phyloP scores from a whole-genome alignment of 92 coral and sea anemone species.

The Plumapathes pennacea region DNA sequence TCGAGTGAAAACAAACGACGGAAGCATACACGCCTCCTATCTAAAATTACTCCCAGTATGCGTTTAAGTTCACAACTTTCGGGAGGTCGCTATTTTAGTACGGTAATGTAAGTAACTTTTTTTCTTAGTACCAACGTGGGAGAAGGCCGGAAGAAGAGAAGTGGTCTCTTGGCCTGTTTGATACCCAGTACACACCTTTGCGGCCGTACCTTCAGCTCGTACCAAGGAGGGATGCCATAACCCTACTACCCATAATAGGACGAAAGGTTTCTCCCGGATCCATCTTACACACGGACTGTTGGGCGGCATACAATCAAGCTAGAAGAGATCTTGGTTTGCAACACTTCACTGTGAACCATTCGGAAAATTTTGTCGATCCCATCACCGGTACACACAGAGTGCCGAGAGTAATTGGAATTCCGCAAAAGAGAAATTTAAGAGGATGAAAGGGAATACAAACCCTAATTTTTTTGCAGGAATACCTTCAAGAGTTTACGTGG shows the following conservation, averaged over 20 bases:
- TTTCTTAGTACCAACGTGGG: conserved; percentile 40
- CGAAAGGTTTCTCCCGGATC: conserved; percentile 34
- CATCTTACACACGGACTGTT: conserved; percentile 21
- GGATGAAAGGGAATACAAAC: conserved; percentile 10
- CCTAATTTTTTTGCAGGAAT: neutral
- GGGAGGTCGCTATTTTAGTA: too few species aligned
- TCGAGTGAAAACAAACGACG: too few species aligned
- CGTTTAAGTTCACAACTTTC: too few species aligned
- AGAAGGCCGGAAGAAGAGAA: conserved; percentile 39
- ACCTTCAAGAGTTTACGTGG: conserved; percentile 20
- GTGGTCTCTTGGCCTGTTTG: conserved; percentile 44
- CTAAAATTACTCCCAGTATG: too few species aligned
- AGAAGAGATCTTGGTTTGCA: conserved; percentile 23
- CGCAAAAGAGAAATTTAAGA: conserved; percentile 15
- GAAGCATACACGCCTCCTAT: too few species aligned
- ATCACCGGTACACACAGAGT: conserved; percentile 25
- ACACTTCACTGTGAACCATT: conserved; percentile 12
- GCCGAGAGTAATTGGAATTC: conserved; percentile 12
- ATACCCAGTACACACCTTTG: conserved; percentile 30
- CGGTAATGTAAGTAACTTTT: too few species aligned
- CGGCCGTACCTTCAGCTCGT: conserved; percentile 39
- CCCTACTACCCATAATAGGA: conserved; percentile 25
- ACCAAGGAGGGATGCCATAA: conserved; percentile 17
- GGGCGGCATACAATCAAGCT: conserved; percentile 40
- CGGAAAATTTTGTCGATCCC: conserved; percentile 31